Evolutionary conservation across 2,797 vertebrate species (phyloP).

Genomic region (Neosalanx taihuensis): DNA sequence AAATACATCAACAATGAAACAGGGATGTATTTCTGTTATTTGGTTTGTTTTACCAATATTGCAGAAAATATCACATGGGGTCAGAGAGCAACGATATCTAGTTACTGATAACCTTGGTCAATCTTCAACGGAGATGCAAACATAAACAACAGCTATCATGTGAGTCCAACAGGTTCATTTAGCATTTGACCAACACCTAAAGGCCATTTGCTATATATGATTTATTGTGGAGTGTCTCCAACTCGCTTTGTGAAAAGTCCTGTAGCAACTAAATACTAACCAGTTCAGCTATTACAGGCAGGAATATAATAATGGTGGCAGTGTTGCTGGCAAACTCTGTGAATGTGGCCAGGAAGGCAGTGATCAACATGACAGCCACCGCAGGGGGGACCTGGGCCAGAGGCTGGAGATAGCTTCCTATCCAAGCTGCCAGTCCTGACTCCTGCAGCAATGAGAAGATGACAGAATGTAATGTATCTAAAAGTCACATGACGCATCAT

Average conservation of each 20-base stretch:
- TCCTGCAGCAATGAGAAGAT: slow-evolving; percentile 71
- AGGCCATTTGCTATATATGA: background rate
- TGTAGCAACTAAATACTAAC: slow-evolving; percentile 61
- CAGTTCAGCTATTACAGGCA: slow-evolving; percentile 92
- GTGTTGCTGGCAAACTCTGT: slow-evolving; percentile 98
- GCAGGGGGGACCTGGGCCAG: slow-evolving; percentile 81
- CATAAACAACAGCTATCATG: slow-evolving; percentile 26
- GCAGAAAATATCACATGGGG: background rate
- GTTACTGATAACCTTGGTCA: slow-evolving; percentile 52
- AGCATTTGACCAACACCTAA: slow-evolving; percentile 12
- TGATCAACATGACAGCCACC: slow-evolving; percentile 85
- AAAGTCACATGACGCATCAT: background rate
- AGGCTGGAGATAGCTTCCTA: slow-evolving; percentile 86
- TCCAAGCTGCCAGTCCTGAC: slow-evolving; percentile 90
- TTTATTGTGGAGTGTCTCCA: slow-evolving; percentile 3
- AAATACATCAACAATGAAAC: background rate
- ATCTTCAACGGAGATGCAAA: slow-evolving; percentile 52
- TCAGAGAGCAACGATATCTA: slow-evolving; percentile 40
- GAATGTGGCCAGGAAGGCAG: slow-evolving; percentile 85
- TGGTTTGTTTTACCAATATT: slow-evolving; percentile 5
- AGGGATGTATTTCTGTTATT: slow-evolving; percentile 21
- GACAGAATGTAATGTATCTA: background rate
- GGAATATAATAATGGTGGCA: slow-evolving; percentile 93
- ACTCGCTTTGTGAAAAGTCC: background rate
- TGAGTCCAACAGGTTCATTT: slow-evolving; percentile 39